A percentile compares a stretch with the other conserved stretches of the same genome.
Conservation (phyloP, 2,888 invertebrate species). For the Dasysyrphus tricinctus region DNA sequence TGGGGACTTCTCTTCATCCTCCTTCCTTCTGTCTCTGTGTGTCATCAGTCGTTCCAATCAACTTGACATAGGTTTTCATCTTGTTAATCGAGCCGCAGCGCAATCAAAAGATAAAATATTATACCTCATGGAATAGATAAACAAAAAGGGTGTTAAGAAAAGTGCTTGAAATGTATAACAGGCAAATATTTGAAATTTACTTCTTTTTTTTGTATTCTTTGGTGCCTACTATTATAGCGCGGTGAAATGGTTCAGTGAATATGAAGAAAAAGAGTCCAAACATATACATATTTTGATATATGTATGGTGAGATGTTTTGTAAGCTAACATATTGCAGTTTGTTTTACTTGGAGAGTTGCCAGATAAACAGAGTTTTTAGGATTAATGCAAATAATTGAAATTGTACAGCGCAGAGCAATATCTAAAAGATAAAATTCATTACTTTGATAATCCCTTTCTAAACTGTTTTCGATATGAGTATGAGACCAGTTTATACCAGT, state of each 20-base stretch:
- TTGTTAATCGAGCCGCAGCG: conserved; percentile 56
- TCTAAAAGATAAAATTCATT: no score
- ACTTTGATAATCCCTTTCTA: no score
- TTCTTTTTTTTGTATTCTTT: conserved; percentile 12
- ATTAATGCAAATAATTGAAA: no score
- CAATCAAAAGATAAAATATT: conserved; percentile 31
- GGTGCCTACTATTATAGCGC: background rate
- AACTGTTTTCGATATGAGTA: no score
- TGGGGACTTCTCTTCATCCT: background rate
- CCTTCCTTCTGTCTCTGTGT: background rate
- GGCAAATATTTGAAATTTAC: conserved; percentile 56
- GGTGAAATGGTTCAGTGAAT: conserved; percentile 53
- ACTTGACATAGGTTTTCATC: conserved; percentile 68
- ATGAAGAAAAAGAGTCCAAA: conserved; percentile 20
- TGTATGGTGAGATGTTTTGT: background rate
- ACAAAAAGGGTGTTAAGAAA: conserved; percentile 61
- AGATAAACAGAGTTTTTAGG: background rate
- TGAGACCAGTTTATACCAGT: conserved; percentile 3
- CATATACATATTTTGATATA: conserved; percentile 28
- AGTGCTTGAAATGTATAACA: conserved; percentile 37
- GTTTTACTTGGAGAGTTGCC: conserved; percentile 4
- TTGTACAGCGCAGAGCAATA: no score
- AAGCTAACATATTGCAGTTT: conserved; percentile 17
- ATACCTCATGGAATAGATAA: conserved; percentile 32
- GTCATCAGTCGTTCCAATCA: conserved; percentile 40